These are phyloP conservation scores for Drosophila borborema DNA, from an alignment of 2,888 invertebrate species.

Conservation along the genomic window DNA sequence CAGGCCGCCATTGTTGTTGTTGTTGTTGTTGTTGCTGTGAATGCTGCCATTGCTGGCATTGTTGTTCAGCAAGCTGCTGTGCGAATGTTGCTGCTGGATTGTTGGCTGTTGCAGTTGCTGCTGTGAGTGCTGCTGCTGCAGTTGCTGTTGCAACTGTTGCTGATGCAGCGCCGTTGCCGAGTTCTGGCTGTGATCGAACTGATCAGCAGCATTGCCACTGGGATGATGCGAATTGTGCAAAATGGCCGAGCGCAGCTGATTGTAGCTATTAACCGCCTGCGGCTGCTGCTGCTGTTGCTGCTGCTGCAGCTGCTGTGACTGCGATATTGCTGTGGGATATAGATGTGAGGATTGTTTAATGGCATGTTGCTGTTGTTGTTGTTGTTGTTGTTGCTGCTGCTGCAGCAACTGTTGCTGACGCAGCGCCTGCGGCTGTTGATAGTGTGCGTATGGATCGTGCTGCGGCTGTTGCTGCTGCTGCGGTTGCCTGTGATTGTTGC, in stretches of 20 bases:
- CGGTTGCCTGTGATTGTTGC: slow-evolving; percentile 52
- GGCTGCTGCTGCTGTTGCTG: slow-evolving; percentile 77
- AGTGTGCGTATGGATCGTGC: slow-evolving; percentile 73
- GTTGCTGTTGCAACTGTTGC: slow-evolving; percentile 31
- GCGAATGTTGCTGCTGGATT: slow-evolving; percentile 56
- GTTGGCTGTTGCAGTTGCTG: slow-evolving; percentile 40
- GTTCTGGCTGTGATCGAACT: slow-evolving; percentile 48
- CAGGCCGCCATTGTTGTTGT: slow-evolving; percentile 54
- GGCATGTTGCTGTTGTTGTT: slow-evolving; percentile 69
- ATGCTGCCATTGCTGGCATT: slow-evolving; percentile 59
- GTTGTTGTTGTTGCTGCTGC: slow-evolving; percentile 45
- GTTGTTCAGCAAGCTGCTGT: slow-evolving; percentile 48
- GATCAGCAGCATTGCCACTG: slow-evolving; percentile 77
- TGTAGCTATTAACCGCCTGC: slow-evolving; percentile 79
- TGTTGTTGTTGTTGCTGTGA: slow-evolving; percentile 42
- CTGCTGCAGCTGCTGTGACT: slow-evolving; percentile 56
- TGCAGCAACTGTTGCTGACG: slow-evolving; percentile 78
- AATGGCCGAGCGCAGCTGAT: slow-evolving; percentile 84
- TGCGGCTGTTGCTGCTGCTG: slow-evolving; percentile 56
- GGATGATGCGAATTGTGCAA: slow-evolving; percentile 85
- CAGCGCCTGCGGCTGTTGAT: slow-evolving; percentile 71
- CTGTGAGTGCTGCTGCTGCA: slow-evolving; percentile 31
- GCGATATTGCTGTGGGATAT: slow-evolving; percentile 81
- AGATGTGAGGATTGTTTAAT: slow-evolving; percentile 85
- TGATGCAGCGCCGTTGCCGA: slow-evolving; percentile 48